Base-by-base conservation (phyloP, 2,113 vertebrate species). In the Silurus asotus region DNA sequence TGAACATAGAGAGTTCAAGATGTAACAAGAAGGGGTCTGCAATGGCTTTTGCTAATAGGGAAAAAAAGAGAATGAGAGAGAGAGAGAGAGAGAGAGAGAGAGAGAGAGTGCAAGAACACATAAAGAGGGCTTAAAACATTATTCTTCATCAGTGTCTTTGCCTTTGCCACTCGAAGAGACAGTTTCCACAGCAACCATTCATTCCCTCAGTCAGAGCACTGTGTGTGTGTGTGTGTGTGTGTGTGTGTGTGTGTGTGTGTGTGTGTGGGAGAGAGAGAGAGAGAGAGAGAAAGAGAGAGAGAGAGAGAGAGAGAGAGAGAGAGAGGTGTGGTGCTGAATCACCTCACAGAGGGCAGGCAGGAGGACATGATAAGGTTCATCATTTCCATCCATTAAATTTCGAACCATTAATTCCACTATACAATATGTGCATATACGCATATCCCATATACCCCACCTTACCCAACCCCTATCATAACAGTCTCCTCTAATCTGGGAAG, bases 161-260 rank as follows among this genome's bases (percentile, higher is more conserved):
- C 89, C 92, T 89, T 89, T 92, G 87, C 90, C 91, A 94, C 90
- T 86, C 87, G 90, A 93, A 91, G 91, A 94, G 91, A 90, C 88
- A 92, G 95, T 95, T 95, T 92, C 94, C 92, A 94, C 67, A 89
- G 94, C 91, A 95, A 96, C 94, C 93, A 94, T 94, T 93, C 93
- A 93, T 90, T 82, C 81, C 86, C 80, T 58, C 19, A 87, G 84
- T 88, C 88, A 83, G 90, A 91, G 89, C 89, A 88, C 85, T 37
- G 28, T 37, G 28, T 37, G 28, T 37, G 28, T 37, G 28, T 37
- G 28, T n/a, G n/a, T n/a, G n/a, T n/a, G n/a, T n/a, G n/a, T n/a
- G n/a, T n/a, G n/a, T n/a, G n/a, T n/a, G n/a, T n/a, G n/a, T n/a
- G n/a, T n/a, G n/a, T n/a, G n/a, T n/a, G n/a, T n/a, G n/a, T n/a